These are phyloP conservation scores for Notarius quadriscutis DNA, from an alignment of 2,113 vertebrate genomes.

Conservation along the genomic window DNA sequence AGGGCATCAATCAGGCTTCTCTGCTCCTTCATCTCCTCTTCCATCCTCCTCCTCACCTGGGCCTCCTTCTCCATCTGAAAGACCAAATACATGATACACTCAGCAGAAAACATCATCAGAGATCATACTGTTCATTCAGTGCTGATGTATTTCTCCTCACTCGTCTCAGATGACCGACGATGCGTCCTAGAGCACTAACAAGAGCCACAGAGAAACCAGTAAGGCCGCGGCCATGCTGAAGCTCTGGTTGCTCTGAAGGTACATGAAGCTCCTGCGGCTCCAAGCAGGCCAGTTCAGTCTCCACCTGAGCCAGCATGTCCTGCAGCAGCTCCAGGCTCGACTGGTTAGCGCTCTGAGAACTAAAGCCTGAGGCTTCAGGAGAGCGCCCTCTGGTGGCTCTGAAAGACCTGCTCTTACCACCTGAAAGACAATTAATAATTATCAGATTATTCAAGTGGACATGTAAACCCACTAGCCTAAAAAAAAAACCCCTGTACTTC, in stretches of 20 bases:
- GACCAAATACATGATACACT: neutral
- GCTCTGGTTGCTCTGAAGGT: conserved; percentile 48
- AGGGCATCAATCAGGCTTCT: conserved; percentile 85
- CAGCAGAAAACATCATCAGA: neutral
- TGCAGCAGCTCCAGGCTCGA: conserved; percentile 81
- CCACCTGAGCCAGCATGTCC: conserved; percentile 81
- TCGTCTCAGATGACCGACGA: conserved; percentile 83
- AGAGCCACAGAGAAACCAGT: conserved; percentile 86
- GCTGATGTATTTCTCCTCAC: conserved; percentile 60
- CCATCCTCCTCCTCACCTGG: conserved; percentile 68
- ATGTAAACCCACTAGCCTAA: neutral
- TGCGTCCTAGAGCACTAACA: conserved; percentile 79
- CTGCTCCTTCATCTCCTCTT: conserved; percentile 78
- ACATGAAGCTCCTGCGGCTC: conserved; percentile 67
- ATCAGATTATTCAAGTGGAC: neutral
- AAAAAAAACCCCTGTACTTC: neutral
- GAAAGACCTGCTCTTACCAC: conserved; percentile 29
- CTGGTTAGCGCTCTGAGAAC: conserved; percentile 62
- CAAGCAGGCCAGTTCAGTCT: conserved; percentile 79
- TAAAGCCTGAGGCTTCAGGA: conserved; percentile 56
- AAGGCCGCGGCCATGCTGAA: conserved; percentile 69
- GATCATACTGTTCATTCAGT: neutral
- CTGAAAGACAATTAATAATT: conserved; percentile 48
- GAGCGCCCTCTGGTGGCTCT: conserved; percentile 51
- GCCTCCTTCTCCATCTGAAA: conserved; percentile 78